Percentiles rank a stretch among this genome's conserved stretches.
Evolutionary conservation across 92 coral and sea anemone genomes (phyloP).

Genomic region (Palythoa heliodiscus): DNA sequence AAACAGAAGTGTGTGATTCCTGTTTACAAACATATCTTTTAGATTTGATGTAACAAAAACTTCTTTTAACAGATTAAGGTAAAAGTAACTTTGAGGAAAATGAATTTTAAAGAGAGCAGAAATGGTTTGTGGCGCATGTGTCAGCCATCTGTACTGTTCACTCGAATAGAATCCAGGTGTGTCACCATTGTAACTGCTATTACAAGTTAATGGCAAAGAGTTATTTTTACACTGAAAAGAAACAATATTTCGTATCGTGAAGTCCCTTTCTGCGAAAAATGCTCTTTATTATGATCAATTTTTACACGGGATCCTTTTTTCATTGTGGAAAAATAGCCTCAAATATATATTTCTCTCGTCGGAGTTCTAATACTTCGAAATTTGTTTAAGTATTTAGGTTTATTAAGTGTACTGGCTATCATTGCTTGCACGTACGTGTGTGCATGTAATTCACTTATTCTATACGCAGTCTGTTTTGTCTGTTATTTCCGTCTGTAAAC

Average conservation of each 20-base stretch:
- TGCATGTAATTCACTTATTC: not conserved
- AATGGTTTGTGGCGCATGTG: conserved; percentile 20
- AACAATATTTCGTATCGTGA: not conserved
- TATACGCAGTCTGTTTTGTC: not conserved
- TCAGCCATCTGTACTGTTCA: conserved; percentile 20
- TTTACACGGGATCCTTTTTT: too few relatives aligned
- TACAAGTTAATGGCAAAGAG: not conserved
- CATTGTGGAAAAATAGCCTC: not conserved
- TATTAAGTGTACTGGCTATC: not conserved
- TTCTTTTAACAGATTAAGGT: not conserved
- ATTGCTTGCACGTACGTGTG: not conserved
- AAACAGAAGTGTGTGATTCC: not conserved
- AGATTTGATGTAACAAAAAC: not conserved
- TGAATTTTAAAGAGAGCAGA: not conserved
- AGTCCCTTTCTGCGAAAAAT: not conserved
- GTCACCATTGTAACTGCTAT: not conserved
- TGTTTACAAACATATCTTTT: not conserved
- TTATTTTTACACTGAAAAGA: not conserved
- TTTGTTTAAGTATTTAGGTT: not conserved
- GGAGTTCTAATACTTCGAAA: not conserved
- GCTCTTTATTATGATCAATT: not conserved
- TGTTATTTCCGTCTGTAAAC: not conserved
- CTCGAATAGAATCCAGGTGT: conserved; percentile 23
- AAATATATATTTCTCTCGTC: not conserved
- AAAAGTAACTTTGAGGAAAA: not conserved